Conservation (phyloP, 2,113 vertebrate species). For the Deroptyus accipitrinus region DNA sequence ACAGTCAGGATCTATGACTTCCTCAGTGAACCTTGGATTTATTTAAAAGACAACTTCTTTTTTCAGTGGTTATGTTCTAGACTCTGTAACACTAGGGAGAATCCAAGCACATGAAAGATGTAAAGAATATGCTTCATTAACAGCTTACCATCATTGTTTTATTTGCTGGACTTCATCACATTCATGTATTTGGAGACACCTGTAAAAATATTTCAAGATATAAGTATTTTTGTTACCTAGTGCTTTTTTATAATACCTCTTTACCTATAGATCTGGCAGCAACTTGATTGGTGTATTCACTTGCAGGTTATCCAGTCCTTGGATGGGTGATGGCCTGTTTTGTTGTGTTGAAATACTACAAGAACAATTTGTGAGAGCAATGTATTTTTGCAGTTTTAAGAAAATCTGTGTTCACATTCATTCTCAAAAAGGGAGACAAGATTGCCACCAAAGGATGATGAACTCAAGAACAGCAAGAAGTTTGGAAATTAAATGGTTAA, state of each 20-base stretch:
- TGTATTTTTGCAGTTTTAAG: neutral
- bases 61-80: neutral
- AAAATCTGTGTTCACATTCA: neutral
- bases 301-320: neutral
- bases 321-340: neutral
- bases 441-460: neutral
- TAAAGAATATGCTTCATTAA: neutral
- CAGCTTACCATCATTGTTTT: neutral
- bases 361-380: neutral
- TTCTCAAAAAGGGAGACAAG: neutral
- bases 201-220: neutral
- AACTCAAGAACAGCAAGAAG: neutral
- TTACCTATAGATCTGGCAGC: neutral
- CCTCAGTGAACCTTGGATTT: neutral
- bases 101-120: neutral
- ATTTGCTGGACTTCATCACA: neutral
- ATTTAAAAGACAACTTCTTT: neutral
- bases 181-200: neutral
- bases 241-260: neutral
- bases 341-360: neutral
- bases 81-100: neutral
- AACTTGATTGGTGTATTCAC: neutral
- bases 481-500: neutral
- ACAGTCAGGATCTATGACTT: neutral
- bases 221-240: neutral